phyloP scores from a whole-genome alignment of 2,797 vertebrate species.

The Tragopan temminckii region DNA sequence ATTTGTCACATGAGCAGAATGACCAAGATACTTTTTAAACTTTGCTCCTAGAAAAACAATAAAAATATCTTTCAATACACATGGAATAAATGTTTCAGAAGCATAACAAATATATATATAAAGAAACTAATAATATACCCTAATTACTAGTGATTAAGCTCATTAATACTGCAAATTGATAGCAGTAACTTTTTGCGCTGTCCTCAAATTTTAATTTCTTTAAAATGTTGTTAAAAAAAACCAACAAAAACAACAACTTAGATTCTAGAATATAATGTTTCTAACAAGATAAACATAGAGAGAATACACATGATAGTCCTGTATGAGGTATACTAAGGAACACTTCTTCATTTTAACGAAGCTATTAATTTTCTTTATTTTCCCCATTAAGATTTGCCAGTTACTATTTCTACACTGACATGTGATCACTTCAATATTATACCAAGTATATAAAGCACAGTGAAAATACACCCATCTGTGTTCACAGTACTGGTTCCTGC shows the following conservation, averaged over 20 bases:
- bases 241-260: neutral
- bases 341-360: neutral
- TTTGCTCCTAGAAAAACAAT: conserved; percentile 91
- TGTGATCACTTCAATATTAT: neutral
- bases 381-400: neutral
- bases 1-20: conserved; percentile 97
- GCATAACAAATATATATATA: neutral
- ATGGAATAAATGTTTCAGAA: conserved; percentile 5
- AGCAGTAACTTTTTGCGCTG: neutral
- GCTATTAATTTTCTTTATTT: neutral
- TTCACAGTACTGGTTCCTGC: neutral
- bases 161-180: neutral
- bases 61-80: neutral
- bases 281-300: neutral
- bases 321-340: neutral
- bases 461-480: neutral
- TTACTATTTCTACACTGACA: neutral
- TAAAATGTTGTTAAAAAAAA: neutral
- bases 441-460: neutral
- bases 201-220: neutral
- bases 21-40: conserved; percentile 97
- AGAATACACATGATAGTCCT: neutral
- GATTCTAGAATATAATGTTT: neutral
- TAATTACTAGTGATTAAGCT: neutral
- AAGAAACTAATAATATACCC: neutral